These are phyloP conservation scores for Antheraea mylitta DNA, from an alignment of 1,140 invertebrate species.

Conservation along the genomic window DNA sequence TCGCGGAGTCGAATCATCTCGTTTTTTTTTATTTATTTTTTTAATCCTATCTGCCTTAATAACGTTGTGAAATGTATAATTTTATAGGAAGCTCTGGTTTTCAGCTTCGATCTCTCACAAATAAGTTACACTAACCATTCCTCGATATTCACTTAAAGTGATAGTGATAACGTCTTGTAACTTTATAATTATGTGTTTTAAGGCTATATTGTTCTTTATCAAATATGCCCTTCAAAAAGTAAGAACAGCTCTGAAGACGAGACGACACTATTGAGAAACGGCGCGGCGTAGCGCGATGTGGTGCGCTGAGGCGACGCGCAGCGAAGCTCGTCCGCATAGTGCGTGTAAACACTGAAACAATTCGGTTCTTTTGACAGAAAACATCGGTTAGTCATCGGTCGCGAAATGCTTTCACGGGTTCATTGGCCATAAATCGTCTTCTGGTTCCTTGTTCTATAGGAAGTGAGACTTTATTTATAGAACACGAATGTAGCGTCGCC, in stretches of 20 bases:
- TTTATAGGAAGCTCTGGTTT: not conserved
- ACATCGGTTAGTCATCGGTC: constrained; percentile 13
- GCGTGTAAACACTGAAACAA: not conserved
- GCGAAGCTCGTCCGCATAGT: not conserved
- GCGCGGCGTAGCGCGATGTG: too few relatives aligned
- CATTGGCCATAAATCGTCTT: constrained; percentile 72
- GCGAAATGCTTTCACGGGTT: constrained; percentile 66
- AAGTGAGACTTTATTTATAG: constrained; percentile 73
- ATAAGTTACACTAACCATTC: too few relatives aligned
- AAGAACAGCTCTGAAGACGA: not conserved
- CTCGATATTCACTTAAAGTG: too few relatives aligned
- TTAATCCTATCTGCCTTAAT: not conserved
- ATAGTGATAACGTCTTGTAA: too few relatives aligned
- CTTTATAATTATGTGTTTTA: too few relatives aligned
- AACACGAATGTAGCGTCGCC: constrained; percentile 41
- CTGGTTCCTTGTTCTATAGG: constrained; percentile 61
- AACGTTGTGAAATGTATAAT: not conserved
- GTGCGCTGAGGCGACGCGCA: too few relatives aligned
- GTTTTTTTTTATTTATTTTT: not conserved
- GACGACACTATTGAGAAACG: not conserved
- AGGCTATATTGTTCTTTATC: too few relatives aligned
- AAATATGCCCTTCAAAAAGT: not conserved
- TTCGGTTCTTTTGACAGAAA: not conserved
- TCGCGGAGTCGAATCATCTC: not conserved
- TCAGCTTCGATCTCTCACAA: too few relatives aligned